Evolutionary conservation across 2,888 invertebrate species (phyloP).

Genomic region (Pogonocherus hispidulus): DNA sequence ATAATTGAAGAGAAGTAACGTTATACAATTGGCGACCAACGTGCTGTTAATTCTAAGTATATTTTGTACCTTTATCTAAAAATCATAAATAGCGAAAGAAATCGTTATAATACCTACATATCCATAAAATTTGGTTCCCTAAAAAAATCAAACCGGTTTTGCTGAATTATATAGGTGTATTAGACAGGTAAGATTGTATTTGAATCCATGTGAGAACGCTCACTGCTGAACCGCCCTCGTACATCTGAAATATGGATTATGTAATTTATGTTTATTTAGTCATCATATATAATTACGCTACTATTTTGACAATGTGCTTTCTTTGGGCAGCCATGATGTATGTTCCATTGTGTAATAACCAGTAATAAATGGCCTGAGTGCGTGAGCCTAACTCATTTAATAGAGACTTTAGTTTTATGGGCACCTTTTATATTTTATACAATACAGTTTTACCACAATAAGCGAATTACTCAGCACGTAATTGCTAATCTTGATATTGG

Average conservation of each 20-base stretch:
- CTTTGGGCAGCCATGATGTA: constrained; percentile 12
- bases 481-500: not conserved
- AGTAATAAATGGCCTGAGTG: constrained; percentile 22
- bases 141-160: too few relatives aligned
- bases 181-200: too few relatives aligned
- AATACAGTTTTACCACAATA: not conserved
- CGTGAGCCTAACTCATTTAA: constrained; percentile 21
- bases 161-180: too few relatives aligned
- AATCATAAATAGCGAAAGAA: too few relatives aligned
- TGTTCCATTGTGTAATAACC: constrained; percentile 9
- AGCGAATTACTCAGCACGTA: not conserved
- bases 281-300: constrained; percentile 19
- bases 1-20: too few relatives aligned
- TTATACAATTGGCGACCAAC: too few relatives aligned
- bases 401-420: constrained; percentile 2
- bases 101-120: too few relatives aligned
- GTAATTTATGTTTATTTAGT: constrained; percentile 12
- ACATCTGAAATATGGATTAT: constrained; percentile 24
- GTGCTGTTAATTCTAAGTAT: too few relatives aligned
- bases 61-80: too few relatives aligned
- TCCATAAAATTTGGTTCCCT: too few relatives aligned
- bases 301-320: constrained; percentile 27
- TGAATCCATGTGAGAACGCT: too few relatives aligned
- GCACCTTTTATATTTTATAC: not conserved
- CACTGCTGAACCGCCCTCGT: too few relatives aligned